phyloP scores from a whole-genome alignment of 2,888 invertebrate species.

The Sminthurinus aureus region DNA sequence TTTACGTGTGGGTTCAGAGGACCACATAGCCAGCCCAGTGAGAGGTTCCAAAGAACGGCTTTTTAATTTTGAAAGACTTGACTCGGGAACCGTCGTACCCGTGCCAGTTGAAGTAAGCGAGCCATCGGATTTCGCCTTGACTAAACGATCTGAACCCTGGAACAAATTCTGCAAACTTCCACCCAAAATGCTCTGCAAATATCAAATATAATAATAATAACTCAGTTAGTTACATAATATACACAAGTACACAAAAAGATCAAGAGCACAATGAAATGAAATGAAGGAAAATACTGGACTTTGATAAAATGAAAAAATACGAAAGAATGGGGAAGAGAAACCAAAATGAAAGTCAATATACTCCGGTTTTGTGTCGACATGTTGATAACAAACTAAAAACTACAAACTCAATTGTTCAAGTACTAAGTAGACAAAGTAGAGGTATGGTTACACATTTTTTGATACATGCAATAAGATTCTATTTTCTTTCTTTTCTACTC shows the following conservation, averaged over 20 bases:
- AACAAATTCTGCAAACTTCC: constrained; percentile 85
- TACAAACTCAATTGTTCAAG: constrained; percentile 3
- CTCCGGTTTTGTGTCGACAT: not conserved
- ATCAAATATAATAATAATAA: not conserved
- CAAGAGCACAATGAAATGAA: not conserved
- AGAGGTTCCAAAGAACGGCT: constrained; percentile 98
- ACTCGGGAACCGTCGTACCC: constrained; percentile 74
- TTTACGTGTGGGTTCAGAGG: constrained; percentile 84
- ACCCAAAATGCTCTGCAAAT: constrained; percentile 68
- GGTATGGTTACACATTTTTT: too few species aligned
- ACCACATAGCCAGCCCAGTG: constrained; percentile 98
- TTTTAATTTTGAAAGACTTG: constrained; percentile 67
- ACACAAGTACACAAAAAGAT: not conserved
- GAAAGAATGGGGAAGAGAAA: not conserved
- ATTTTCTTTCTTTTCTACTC: too few species aligned
- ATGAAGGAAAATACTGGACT: not conserved
- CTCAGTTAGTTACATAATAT: not conserved
- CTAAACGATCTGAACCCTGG: constrained; percentile 73
- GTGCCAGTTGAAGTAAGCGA: constrained; percentile 78
- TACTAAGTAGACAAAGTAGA: not conserved
- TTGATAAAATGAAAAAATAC: not conserved
- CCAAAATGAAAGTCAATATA: constrained; percentile 1
- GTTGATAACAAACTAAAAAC: not conserved
- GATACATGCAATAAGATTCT: too few species aligned
- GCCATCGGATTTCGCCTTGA: constrained; percentile 94